Base-by-base conservation (phyloP, 2,888 invertebrate species). In the Andrena haemorrhoa region DNA sequence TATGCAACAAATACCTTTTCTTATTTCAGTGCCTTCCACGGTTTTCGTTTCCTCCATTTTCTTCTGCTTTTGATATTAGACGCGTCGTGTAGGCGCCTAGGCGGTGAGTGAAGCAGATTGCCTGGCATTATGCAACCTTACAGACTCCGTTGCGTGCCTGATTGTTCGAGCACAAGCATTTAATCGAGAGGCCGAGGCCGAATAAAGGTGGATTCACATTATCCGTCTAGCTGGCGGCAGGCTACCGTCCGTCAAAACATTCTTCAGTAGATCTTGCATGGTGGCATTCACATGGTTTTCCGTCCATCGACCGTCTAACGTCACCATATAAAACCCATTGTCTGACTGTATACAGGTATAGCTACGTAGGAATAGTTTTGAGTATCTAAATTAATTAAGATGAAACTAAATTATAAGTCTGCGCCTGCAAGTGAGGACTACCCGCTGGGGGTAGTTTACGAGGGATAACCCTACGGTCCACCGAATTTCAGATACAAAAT, bases 141-240 rank as follows among this genome's bases (percentile, higher is more conserved):
- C 49, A 73, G 70, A 83, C 80, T 69, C 47, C 69, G 73, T 66
- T 80, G 83, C 76, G 80, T 80, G 70, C 31, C 41, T 73, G 79
- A 82, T 79, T 75, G 75, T 56, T 69, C 56, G 66, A 64, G 56
- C 65, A 41, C 41, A 31, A 61, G 65, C 64, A 70, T 78, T 79
- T 74, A 81, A 78, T 78, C 73, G 69, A 60, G 26, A 56, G 69
- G 7, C 49, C 23, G 35, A 51, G 35, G 41, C 75, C n/a, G 7
- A 70, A 35, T n/a, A 35, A 35, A 61, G 61, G 20, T 75, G 26
- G 29, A 12, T 41, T 41, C 41, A 41, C 4, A 41, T 35, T 35
- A 10, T 10, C 35, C 35, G 35, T 35, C 35, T 35, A 10, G 35
- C 10, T 35, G 10, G 35, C 10, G 35, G 35, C 7, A 35, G 2